Percentiles rank a stretch among this genome's conserved stretches.
These are phyloP conservation scores for Oenanthe melanoleuca DNA, from an alignment of 2,113 vertebrate genomes.

Conservation along the genomic window DNA sequence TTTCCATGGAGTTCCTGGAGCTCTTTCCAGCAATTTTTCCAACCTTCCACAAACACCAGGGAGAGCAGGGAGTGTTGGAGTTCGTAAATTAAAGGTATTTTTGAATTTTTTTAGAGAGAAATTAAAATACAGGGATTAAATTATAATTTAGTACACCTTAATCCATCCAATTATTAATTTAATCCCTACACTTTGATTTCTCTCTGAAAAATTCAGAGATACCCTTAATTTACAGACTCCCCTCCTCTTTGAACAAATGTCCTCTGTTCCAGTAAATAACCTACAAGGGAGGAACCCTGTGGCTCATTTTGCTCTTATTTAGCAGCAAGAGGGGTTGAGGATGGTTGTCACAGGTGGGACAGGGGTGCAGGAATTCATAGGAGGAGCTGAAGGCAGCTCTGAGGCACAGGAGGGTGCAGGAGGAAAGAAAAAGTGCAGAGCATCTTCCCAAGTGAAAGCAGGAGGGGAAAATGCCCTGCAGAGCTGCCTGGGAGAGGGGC, in stretches of 20 bases:
- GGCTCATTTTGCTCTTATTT: background rate
- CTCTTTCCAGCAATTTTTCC: background rate
- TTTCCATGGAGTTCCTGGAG: background rate
- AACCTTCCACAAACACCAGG: background rate
- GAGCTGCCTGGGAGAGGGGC: background rate
- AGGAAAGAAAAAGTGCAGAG: background rate
- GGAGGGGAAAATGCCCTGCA: background rate
- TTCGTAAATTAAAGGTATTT: too few species aligned
- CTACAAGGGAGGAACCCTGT: fast-evolving
- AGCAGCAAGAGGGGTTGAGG: background rate
- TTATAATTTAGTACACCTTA: too few species aligned
- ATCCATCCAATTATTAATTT: too few species aligned
- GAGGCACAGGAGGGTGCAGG: background rate
- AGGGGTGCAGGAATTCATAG: background rate
- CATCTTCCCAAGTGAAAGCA: background rate
- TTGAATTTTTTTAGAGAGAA: too few species aligned
- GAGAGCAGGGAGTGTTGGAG: background rate
- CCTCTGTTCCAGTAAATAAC: too few species aligned
- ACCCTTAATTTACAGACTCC: too few species aligned
- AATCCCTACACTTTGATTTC: too few species aligned
- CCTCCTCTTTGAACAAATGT: too few species aligned
- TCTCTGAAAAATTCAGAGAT: too few species aligned
- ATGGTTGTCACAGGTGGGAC: background rate
- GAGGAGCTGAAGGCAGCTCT: background rate
- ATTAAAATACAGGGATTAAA: too few species aligned